Evolutionary conservation across 35 echinoderm and acorn worm species (phyloP).

Genomic region (Strongylocentrotus purpuratus): DNA sequence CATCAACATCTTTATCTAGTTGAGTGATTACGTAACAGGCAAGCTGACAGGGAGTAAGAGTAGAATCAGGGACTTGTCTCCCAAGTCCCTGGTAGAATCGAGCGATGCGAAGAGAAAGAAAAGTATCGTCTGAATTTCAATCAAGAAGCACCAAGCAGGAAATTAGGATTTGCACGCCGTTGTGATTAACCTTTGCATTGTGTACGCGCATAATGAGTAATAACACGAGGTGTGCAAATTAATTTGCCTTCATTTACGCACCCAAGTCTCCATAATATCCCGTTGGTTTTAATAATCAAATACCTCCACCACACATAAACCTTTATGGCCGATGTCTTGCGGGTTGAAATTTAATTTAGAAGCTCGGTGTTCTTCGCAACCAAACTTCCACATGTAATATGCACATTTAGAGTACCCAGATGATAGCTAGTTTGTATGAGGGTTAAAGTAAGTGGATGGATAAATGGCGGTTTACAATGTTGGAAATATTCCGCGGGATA

Average conservation of each 20-base stretch:
- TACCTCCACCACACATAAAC: background rate
- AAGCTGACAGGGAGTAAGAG: background rate
- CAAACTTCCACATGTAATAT: background rate
- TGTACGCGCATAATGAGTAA: conserved; percentile 3
- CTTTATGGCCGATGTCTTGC: background rate
- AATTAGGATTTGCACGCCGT: conserved; percentile 7
- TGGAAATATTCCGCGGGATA: too few species aligned
- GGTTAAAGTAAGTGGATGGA: too few species aligned
- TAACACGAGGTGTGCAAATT: conserved; percentile 34
- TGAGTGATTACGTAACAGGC: background rate
- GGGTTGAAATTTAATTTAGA: background rate
- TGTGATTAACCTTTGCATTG: conserved; percentile 14
- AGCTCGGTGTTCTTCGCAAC: background rate
- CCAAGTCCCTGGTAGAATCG: too few species aligned
- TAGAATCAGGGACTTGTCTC: too few species aligned
- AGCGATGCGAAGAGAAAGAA: background rate
- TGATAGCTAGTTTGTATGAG: background rate
- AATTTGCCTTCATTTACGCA: conserved; percentile 27
- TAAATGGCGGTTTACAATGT: too few species aligned
- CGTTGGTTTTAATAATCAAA: conserved; percentile 30
- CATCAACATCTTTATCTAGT: background rate
- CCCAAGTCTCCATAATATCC: background rate
- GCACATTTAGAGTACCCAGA: background rate
- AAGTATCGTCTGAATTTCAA: conserved; percentile 33
- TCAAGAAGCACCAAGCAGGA: background rate